A percentile compares a stretch with the other conserved stretches of the same genome.
These are phyloP conservation scores for Apodemia duryi DNA, from an alignment of 2,888 invertebrate species.

Conservation along the genomic window DNA sequence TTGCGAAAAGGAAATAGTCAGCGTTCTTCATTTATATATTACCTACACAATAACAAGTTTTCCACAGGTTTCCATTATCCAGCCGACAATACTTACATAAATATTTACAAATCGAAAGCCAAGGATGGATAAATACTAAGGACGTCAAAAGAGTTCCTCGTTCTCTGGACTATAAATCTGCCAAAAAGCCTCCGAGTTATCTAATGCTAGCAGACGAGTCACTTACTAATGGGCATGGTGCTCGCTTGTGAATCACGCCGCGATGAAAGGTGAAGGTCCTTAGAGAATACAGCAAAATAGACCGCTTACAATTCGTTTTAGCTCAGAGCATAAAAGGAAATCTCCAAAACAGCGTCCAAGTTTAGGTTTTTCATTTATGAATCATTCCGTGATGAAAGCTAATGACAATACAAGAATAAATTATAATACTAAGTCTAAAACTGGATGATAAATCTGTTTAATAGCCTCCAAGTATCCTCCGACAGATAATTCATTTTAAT, in stretches of 20 bases:
- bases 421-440: too few species aligned
- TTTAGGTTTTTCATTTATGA: neutral
- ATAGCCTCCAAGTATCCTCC: too few species aligned
- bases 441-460: too few species aligned
- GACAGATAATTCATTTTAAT: too few species aligned
- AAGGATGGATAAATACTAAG: neutral
- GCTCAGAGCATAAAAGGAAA: neutral
- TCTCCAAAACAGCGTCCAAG: neutral
- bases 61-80: too few species aligned
- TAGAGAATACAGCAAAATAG: neutral
- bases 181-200: constrained; percentile 23
- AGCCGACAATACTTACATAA: too few species aligned
- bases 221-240: constrained; percentile 34
- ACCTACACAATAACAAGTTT: too few species aligned
- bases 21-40: too few species aligned
- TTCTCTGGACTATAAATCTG: constrained; percentile 32
- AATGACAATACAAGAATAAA: too few species aligned
- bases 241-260: constrained; percentile 58
- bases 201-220: constrained; percentile 32
- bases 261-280: constrained; percentile 51
- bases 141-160: constrained; percentile 12
- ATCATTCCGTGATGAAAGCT: too few species aligned
- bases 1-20: too few species aligned
- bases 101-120: too few species aligned
- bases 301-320: neutral